These are phyloP conservation scores for Synergus gifuensis DNA, from an alignment of 2,888 invertebrate species.

Conservation along the genomic window DNA sequence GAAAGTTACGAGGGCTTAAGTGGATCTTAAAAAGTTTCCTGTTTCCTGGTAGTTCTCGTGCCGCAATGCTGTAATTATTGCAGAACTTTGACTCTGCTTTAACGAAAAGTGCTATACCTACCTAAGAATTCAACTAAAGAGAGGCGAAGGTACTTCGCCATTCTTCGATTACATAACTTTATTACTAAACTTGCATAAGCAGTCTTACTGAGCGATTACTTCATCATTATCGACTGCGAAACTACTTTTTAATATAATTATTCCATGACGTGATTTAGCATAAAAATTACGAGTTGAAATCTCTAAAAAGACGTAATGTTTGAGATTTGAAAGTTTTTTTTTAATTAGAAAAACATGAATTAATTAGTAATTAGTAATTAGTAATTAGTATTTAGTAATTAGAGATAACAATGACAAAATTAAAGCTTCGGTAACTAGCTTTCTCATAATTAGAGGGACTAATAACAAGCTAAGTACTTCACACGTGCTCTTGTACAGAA, in stretches of 20 bases:
- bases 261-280: background rate
- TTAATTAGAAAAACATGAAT: no score
- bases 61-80: slow-evolving; percentile 32
- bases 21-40: slow-evolving; percentile 36
- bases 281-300: no score
- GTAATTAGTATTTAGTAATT: no score
- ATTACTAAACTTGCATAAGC: slow-evolving; percentile 10
- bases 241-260: background rate
- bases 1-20: slow-evolving; percentile 29
- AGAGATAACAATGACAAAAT: background rate
- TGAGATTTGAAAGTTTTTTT: no score
- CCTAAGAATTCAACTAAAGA: slow-evolving; percentile 23
- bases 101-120: slow-evolving; percentile 22
- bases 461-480: slow-evolving; percentile 24
- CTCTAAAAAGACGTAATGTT: no score
- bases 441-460: slow-evolving; percentile 25
- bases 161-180: slow-evolving; percentile 19
- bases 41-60: slow-evolving; percentile 18
- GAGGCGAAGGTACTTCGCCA: background rate
- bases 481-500: background rate
- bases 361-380: no score
- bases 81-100: slow-evolving; percentile 33
- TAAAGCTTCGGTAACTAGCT: background rate
- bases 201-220: background rate
- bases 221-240: slow-evolving; percentile 8